Base-by-base conservation (phyloP, 2,797 vertebrate species). In the Bucorvus abyssinicus region DNA sequence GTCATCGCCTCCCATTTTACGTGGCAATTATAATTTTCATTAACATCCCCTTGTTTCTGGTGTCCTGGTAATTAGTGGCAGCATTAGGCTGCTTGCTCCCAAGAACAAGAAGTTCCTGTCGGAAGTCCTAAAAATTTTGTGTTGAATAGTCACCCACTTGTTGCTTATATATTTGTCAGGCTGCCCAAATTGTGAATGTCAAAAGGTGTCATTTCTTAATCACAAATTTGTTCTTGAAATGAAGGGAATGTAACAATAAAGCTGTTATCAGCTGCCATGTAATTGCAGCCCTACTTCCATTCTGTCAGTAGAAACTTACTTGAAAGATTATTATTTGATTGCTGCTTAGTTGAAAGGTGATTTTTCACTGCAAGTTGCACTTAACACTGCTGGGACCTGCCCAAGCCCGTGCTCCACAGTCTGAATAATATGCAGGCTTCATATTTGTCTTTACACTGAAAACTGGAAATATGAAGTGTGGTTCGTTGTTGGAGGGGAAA, bases 101-200 rank as follows among this genome's bases (percentile, higher is more conserved):
- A 79, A 70, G 68, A 93, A 60, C 92, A 70, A 92, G 88, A 90
- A 89, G 75, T 89, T 94, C 80, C 80, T 87, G 74, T 90, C 2
- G 8, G 65, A 90, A 90, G 47, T 73, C 67, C 0, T 3, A 30
- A n/a, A n/a, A n/a, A 8, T 76, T 90, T 86, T 89, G 32, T 83
- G 52, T 80, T 83, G 29, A 65, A 36, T 10, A 78, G 34, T 89
- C 78, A 92, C 60, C 36, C 9, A 26, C 34, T 80, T 77, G 32
- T 70, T 94, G 55, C 40, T 86, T 70, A 30, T 36, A 14, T 4
- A 7, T 90, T 87, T 95, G 6, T 49, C 23, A 40, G 29, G 60
- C 71, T 92, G 34, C 38, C 22, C 32, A 74, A 92, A 75, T 56
- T 70, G 6, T 27, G 29, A 87, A 24, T 19, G 14, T 61, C 8